phyloP scores from a whole-genome alignment of 2,888 invertebrate species.

The Strigamia crassipes region DNA sequence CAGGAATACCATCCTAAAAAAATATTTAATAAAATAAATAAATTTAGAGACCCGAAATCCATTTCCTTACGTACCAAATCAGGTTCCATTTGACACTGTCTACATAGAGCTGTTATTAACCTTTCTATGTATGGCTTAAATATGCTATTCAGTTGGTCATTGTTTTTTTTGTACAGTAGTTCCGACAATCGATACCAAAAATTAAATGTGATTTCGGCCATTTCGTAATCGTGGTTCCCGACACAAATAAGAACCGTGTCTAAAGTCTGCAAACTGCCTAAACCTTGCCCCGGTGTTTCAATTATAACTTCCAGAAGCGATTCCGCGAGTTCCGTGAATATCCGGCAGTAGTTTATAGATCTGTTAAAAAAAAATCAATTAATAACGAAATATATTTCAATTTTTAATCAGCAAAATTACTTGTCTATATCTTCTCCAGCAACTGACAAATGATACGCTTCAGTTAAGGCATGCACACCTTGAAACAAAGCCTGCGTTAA shows the following conservation, averaged over 20 bases:
- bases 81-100: slow-evolving; percentile 94
- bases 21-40: background rate
- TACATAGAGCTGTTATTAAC: slow-evolving; percentile 83
- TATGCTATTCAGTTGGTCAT: slow-evolving; percentile 74
- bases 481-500: slow-evolving; percentile 81
- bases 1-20: slow-evolving; percentile 72
- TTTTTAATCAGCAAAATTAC: slow-evolving; percentile 60
- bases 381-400: slow-evolving; percentile 28
- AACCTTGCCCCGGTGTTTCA: slow-evolving; percentile 62
- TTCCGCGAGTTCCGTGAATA: slow-evolving; percentile 94
- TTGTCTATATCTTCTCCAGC: slow-evolving; percentile 90
- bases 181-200: slow-evolving; percentile 97
- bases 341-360: slow-evolving; percentile 87
- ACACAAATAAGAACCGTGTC: slow-evolving; percentile 89
- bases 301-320: slow-evolving; percentile 81
- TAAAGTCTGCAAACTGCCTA: slow-evolving; percentile 72
- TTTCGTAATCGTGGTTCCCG: slow-evolving; percentile 97
- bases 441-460: slow-evolving; percentile 86
- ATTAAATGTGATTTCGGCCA: slow-evolving; percentile 88
- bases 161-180: slow-evolving; percentile 85
- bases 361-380: slow-evolving; percentile 56
- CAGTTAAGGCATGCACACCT: slow-evolving; percentile 77
- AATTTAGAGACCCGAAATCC: background rate
- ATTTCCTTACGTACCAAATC: slow-evolving; percentile 71
- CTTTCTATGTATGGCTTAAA: slow-evolving; percentile 91